Evolutionary conservation across 1,140 invertebrate species (phyloP).

Genomic region (Oryctes rhinoceros): DNA sequence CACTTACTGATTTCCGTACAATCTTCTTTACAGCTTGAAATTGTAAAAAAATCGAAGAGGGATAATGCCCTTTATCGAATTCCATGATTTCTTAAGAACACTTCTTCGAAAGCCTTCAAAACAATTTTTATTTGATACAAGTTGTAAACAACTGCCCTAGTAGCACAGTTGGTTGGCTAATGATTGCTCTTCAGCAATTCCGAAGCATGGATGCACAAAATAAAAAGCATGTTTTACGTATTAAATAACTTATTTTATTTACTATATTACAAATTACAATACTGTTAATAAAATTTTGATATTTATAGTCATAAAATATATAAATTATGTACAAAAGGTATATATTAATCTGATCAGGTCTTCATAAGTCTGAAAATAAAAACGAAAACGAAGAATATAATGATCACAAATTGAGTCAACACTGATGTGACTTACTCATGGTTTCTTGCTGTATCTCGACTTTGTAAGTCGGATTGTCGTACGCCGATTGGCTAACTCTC

Average conservation of each 20-base stretch:
- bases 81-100: too few relatives aligned
- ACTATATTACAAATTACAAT: constrained; percentile 44
- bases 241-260: constrained; percentile 40
- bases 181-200: background rate
- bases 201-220: background rate
- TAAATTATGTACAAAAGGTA: constrained; percentile 39
- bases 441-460: constrained; percentile 90
- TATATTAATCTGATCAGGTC: background rate
- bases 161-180: too few relatives aligned
- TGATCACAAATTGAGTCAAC: background rate
- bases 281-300: constrained; percentile 39
- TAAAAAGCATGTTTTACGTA: background rate
- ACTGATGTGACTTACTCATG: constrained; percentile 72
- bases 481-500: constrained; percentile 79
- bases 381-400: background rate
- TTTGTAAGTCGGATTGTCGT: constrained; percentile 95
- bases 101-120: too few relatives aligned
- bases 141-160: too few relatives aligned
- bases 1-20: too few relatives aligned
- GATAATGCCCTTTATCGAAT: too few relatives aligned
- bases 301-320: constrained; percentile 38
- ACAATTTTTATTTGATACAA: too few relatives aligned
- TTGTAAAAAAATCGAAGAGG: too few relatives aligned
- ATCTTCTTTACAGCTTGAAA: too few relatives aligned
- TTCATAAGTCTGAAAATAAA: constrained; percentile 30